Evolutionary conservation across 1,140 invertebrate species (phyloP), one percentile per base, ranked within the genome.

Genomic region (Drosophila murphyi): DNA sequence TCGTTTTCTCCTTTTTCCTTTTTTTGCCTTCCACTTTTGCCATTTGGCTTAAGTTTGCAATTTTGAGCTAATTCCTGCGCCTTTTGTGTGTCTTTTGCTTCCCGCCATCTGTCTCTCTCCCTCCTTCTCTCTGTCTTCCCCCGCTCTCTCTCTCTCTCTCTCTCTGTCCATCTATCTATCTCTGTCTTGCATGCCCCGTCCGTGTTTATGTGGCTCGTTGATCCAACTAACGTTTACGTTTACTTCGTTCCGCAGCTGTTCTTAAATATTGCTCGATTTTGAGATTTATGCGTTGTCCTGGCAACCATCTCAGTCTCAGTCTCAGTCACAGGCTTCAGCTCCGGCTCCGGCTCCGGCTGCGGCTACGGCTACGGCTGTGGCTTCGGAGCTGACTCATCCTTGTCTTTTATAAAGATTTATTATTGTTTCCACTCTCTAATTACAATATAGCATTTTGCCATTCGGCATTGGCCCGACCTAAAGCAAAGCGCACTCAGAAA

Each of bases 31-130:
- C 41, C 51, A 43, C 39, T 76, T 73, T 62, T 65, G 39, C 55
- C 61, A 71, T 85, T 77, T 75, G 82, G 68, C 51, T 81, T 76
- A 76, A 80, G 83, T 82, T 82, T 79, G 83, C 76, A 88, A 89
- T 88, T 88, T 89, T 88, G 74, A 83, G 80, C 73, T 89, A 83
- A 88, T 88, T 80, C 83, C 76, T 63, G 62, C 10, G 57, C 51
- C 57, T 71, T 60, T 67, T 65, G 55, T 62, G 50, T 50, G 43
- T 29, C 20, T 39, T 41, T 72, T 64, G 57, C 55, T 41, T 50
- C 65, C 48, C 32, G 47, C 45, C 65, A 34, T 12, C 55, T 55
- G 37, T 51, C 41, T 12, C 34, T 39, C 37, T 28, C 65, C n/a
- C 34, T 7, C 5, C 8, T 5, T 5, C 41, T 4, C 28, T 12